phyloP scores from a whole-genome alignment of 2,797 vertebrate genomes.

The Crenichthys baileyi region DNA sequence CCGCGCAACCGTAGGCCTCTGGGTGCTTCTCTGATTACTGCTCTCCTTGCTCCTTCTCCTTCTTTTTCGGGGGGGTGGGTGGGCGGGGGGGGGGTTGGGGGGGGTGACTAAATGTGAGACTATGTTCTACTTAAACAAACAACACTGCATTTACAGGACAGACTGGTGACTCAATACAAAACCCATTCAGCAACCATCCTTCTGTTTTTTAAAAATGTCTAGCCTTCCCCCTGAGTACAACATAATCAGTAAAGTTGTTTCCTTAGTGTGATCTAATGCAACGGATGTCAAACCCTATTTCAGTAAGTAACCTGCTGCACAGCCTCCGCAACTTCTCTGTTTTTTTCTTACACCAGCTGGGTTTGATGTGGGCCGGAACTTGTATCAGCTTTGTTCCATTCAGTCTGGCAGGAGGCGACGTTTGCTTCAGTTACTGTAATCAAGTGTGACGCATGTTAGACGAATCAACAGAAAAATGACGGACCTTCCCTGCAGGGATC shows the following conservation, averaged over 20 bases:
- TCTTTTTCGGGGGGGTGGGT: too few species aligned
- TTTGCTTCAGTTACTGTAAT: conserved; percentile 8
- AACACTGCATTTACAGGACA: not conserved
- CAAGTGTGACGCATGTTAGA: not conserved
- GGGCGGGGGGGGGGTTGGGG: too few species aligned
- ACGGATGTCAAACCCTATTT: conserved; percentile 3
- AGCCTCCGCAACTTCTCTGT: conserved; percentile 30
- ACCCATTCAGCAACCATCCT: not conserved
- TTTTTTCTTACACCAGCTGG: not conserved
- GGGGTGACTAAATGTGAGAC: not conserved
- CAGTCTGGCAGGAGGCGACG: not conserved
- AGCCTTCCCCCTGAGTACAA: not conserved
- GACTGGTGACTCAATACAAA: not conserved
- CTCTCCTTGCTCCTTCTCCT: not conserved
- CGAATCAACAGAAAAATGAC: not conserved
- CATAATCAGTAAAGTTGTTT: not conserved
- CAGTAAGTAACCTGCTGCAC: conserved; percentile 16
- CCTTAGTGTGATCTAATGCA: not conserved
- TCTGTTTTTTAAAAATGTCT: not conserved
- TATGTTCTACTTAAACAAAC: not conserved
- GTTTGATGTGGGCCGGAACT: not conserved
- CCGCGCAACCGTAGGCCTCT: not conserved
- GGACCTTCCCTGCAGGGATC: not conserved
- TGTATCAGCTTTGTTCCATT: not conserved
- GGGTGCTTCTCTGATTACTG: not conserved